phyloP scores from a whole-genome alignment of 2,797 vertebrate genomes.

The Australoheros facetus region DNA sequence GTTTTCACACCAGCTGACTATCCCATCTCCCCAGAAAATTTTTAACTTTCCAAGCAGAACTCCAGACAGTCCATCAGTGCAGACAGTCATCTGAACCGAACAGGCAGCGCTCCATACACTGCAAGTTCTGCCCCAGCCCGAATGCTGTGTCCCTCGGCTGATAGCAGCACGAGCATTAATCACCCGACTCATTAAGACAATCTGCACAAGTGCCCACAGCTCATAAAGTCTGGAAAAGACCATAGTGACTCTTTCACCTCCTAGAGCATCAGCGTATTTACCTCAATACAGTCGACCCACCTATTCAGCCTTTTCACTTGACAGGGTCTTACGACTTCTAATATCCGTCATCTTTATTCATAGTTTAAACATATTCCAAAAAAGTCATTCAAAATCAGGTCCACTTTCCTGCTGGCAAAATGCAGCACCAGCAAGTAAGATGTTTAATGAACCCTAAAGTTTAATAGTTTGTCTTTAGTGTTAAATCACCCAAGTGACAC shows the following conservation, averaged over 20 bases:
- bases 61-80: conserved; percentile 11
- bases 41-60: background rate
- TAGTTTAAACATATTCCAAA: background rate
- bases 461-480: background rate
- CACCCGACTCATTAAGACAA: conserved; percentile 62
- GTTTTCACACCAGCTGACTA: conserved; percentile 1
- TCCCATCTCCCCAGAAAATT: background rate
- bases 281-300: conserved; percentile 18
- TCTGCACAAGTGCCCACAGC: conserved; percentile 63
- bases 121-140: background rate
- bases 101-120: conserved; percentile 27
- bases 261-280: conserved; percentile 57
- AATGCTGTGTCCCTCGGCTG: conserved; percentile 33
- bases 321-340: background rate
- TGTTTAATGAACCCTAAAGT: background rate
- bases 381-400: background rate
- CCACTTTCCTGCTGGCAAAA: background rate
- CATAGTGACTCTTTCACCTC: conserved; percentile 38
- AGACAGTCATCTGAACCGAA: conserved; percentile 13
- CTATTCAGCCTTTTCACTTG: conserved; percentile 5
- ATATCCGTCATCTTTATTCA: background rate
- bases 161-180: conserved; percentile 61
- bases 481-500: background rate
- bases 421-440: background rate
- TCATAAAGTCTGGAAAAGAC: conserved; percentile 63